Conservation (phyloP, 2,113 vertebrate species). For the Macheiramphus alcinus region DNA sequence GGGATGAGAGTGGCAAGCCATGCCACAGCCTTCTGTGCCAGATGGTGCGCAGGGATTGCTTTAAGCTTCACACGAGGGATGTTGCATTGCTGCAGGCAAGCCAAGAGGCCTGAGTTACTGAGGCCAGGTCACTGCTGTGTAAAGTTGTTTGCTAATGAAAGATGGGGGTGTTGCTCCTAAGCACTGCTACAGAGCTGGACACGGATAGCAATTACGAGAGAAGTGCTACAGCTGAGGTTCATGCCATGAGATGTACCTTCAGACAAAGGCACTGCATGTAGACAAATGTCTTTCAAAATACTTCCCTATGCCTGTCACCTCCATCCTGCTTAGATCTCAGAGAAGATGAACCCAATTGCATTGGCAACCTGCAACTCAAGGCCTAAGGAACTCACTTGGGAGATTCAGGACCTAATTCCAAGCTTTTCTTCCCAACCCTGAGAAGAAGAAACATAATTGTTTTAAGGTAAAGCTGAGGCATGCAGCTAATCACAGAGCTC, state of each 20-base stretch:
- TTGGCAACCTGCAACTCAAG: not conserved
- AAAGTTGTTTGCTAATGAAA: not conserved
- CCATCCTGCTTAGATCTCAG: not conserved
- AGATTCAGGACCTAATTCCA: not conserved
- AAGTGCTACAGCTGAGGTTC: not conserved
- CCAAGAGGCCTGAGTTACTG: not conserved
- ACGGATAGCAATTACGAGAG: accelerated
- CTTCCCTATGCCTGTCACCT: not conserved
- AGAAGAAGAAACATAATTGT: not conserved
- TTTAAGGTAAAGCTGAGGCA: not conserved
- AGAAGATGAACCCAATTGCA: not conserved
- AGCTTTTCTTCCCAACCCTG: not conserved
- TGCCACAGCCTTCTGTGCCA: not conserved
- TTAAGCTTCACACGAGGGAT: not conserved
- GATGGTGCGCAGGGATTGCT: not conserved
- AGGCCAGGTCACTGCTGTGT: not conserved
- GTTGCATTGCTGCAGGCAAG: not conserved
- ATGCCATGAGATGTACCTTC: not conserved
- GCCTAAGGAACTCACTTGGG: not conserved
- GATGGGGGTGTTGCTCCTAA: not conserved
- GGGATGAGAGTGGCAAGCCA: not conserved
- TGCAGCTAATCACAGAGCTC: not conserved
- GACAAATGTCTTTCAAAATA: not conserved
- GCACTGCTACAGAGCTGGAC: not conserved
- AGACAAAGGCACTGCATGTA: accelerated